Base-by-base conservation (phyloP, 2,113 vertebrate genomes). In the Anoplopoma fimbria region DNA sequence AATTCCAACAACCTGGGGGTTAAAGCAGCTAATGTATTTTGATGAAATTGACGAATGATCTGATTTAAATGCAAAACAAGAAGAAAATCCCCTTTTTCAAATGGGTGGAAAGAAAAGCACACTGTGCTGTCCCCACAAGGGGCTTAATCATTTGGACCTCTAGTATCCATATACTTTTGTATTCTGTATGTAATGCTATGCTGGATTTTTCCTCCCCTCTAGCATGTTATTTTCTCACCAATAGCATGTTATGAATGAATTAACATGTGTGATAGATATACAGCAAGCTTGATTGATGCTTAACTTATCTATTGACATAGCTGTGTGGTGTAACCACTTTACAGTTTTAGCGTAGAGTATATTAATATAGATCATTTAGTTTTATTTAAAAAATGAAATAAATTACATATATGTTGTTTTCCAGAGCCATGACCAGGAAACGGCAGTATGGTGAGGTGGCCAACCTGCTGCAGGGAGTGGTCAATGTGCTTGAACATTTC, bases 401-500 rank as follows among this genome's bases (percentile, higher is more conserved):
- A 62, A 51, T 53, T 6, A 42, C 12, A 42, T 36, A 10, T 69
- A 19, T 67, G 13, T 69, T 71, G 12, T 76, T 82, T 87, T 91
- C 3, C 91, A 99, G 98, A 94, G 97, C 97, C 36, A 99, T 99
- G 97, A 99, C 98, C 82, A 96, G 98, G 82, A 96, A 97, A 88
- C 96, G 98, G 88, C 98, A 99, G 75, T 99, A 99, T 19, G 97
- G 98, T 6, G 98, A 99, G 92, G 97, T 99, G 85, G 98, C 98
- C 87, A 99, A 99, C 87, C 96, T 99, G 53, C 96, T 99, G 36
- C 98, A 99, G 90, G 98, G 98, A 1, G 98, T 99, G 0, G 97
- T 99, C 89, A 99, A 99, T 7, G 98, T 99, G 57, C 93, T 99
- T 40, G 98, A 99, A 78, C 98, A 99, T 89, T 99, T 99, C 95